phyloP scores from a whole-genome alignment of 2,888 invertebrate genomes.

The Cryptocephalus primarius region DNA sequence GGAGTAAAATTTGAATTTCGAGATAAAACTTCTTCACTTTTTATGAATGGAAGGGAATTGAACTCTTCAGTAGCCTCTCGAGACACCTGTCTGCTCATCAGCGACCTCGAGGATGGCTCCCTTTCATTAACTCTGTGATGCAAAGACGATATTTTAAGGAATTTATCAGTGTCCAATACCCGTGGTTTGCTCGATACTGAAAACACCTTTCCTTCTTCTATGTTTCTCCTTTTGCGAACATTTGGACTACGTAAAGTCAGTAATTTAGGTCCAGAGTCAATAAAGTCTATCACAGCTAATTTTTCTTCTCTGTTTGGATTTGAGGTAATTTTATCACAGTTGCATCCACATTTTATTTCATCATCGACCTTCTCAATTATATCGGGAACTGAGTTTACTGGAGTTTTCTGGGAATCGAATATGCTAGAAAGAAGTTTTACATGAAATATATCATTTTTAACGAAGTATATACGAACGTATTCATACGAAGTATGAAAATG shows the following conservation, averaged over 20 bases:
- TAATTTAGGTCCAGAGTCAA: constrained; percentile 17
- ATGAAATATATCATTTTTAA: neutral
- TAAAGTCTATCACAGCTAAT: constrained; percentile 17
- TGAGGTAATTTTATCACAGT: constrained; percentile 5
- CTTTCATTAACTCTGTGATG: constrained; percentile 7
- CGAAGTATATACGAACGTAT: no score
- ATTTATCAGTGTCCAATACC: constrained; percentile 15
- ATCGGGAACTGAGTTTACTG: constrained; percentile 8
- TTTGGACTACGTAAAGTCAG: constrained; percentile 8
- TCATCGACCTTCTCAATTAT: constrained; percentile 2
- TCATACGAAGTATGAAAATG: no score
- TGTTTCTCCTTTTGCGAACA: neutral
- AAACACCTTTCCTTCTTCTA: neutral
- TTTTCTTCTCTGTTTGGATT: constrained; percentile 1
- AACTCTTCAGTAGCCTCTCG: constrained; percentile 18
- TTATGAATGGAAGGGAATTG: constrained; percentile 26
- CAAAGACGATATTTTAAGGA: constrained; percentile 17
- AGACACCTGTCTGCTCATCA: constrained; percentile 6
- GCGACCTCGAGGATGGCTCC: constrained; percentile 10
- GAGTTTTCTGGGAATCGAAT: constrained; percentile 5
- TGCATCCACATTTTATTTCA: neutral
- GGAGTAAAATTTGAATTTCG: no score
- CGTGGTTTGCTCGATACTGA: constrained; percentile 10
- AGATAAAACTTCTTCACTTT: constrained; percentile 2
- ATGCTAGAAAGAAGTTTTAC: constrained; percentile 4